Percentiles rank a stretch among this genome's conserved stretches.
Evolutionary conservation across 2,888 invertebrate species (phyloP).

Genomic region (Ornithoptera priamus): DNA sequence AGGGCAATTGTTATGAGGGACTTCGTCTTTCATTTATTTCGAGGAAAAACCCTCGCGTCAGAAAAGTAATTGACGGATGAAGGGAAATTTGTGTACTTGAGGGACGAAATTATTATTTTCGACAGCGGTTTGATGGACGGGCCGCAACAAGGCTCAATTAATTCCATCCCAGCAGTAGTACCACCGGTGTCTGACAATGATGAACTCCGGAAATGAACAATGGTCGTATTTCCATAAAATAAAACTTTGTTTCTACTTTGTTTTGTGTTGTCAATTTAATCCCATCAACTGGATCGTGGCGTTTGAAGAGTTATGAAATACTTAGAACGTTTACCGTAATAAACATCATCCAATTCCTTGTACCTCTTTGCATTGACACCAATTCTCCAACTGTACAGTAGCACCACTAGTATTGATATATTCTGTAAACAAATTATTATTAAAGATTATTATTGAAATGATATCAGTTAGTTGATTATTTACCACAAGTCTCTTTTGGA

Average conservation of each 20-base stretch:
- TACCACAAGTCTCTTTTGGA: neutral
- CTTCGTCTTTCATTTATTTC: constrained; percentile 6
- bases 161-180: constrained; percentile 16
- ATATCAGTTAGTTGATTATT: neutral
- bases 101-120: constrained; percentile 21
- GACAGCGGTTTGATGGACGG: constrained; percentile 22
- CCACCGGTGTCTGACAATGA: constrained; percentile 6
- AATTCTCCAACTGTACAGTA: constrained; percentile 88
- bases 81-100: constrained; percentile 14
- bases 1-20: neutral
- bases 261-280: neutral
- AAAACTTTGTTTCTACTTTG: neutral
- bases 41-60: neutral
- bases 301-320: constrained; percentile 1
- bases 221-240: constrained; percentile 2
- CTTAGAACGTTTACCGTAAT: constrained; percentile 82
- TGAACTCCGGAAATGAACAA: neutral
- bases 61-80: neutral
- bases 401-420: constrained; percentile 86
- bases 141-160: constrained; percentile 23
- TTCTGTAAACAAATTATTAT: constrained; percentile 78
- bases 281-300: neutral
- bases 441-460: neutral
- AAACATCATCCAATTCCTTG: constrained; percentile 86
- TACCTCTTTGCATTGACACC: constrained; percentile 85